Conservation (phyloP, 2,888 invertebrate species). For the Pyrochroa serraticornis region DNA sequence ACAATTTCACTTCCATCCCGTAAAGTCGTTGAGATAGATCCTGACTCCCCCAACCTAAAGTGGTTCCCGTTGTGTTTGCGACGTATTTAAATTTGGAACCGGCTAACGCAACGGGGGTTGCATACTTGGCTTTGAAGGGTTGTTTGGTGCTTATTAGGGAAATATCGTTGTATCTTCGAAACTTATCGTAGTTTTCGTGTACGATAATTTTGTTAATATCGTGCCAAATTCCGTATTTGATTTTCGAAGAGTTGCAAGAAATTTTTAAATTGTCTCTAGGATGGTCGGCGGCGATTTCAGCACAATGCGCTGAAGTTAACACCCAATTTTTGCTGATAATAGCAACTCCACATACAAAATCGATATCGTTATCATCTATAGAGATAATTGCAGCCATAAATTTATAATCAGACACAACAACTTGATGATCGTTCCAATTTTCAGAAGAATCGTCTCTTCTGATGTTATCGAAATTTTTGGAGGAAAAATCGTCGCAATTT, state of each 20-base stretch:
- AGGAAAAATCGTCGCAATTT: constrained; percentile 25
- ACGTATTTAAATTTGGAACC: constrained; percentile 35
- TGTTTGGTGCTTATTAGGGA: constrained; percentile 35
- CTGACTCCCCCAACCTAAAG: constrained; percentile 31
- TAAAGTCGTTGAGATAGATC: constrained; percentile 29
- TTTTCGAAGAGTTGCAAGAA: constrained; percentile 35
- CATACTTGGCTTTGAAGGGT: constrained; percentile 33
- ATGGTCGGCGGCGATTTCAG: constrained; percentile 31
- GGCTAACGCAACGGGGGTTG: constrained; percentile 31
- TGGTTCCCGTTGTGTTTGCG: constrained; percentile 36
- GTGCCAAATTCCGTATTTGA: constrained; percentile 34
- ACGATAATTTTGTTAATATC: constrained; percentile 37
- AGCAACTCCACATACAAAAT: constrained; percentile 34
- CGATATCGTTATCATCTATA: constrained; percentile 20
- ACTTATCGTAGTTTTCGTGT: constrained; percentile 33
- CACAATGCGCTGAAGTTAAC: constrained; percentile 39
- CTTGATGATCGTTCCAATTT: not conserved
- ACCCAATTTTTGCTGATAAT: constrained; percentile 40
- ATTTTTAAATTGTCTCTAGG: constrained; percentile 34
- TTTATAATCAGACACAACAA: constrained; percentile 1
- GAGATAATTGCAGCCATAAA: constrained; percentile 32
- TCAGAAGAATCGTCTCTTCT: constrained; percentile 1
- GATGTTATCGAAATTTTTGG: not conserved
- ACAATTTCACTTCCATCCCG: constrained; percentile 29
- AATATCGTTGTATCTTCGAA: constrained; percentile 32